phyloP scores from a whole-genome alignment of 37 sponge, comb jelly and placozoan genomes.

The Corticium candelabrum region DNA sequence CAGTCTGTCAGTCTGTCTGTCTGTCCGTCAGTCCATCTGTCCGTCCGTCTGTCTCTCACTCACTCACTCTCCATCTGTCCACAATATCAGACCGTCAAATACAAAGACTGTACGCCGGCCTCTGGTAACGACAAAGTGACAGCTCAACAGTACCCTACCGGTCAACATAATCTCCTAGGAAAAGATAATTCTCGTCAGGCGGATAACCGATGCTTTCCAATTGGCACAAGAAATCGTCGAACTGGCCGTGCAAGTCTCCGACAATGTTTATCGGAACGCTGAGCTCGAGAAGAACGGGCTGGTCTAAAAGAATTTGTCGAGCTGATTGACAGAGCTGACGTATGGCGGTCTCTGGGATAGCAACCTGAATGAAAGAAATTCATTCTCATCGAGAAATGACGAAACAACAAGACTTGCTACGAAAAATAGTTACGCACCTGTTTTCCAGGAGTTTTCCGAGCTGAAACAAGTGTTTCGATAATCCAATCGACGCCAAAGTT shows the following conservation, averaged over 20 bases:
- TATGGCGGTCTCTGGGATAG: conserved; percentile 66
- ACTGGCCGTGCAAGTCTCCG: conserved; percentile 99
- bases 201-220: conserved; percentile 94
- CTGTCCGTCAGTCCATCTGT: too few relatives aligned
- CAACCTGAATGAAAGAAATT: conserved; percentile 32
- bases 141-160: too few relatives aligned
- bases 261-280: conserved; percentile 64
- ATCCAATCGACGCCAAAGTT: conserved; percentile 40
- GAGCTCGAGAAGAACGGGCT: conserved; percentile 80
- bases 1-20: background rate
- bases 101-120: too few relatives aligned
- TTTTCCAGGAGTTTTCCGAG: conserved; percentile 47
- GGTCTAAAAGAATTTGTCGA: conserved; percentile 68
- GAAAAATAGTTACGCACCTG: conserved; percentile 20
- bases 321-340: conserved; percentile 59
- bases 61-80: too few relatives aligned
- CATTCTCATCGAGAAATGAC: background rate
- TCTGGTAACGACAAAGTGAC: too few relatives aligned
- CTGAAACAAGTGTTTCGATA: conserved; percentile 28
- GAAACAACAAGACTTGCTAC: background rate
- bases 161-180: conserved; percentile 98
- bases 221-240: conserved; percentile 76
- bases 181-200: conserved; percentile 94
- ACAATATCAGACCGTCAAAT: too few relatives aligned
- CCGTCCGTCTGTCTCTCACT: too few relatives aligned